Conservation (phyloP, 1,140 invertebrate genomes). For the Bombus huntii region DNA sequence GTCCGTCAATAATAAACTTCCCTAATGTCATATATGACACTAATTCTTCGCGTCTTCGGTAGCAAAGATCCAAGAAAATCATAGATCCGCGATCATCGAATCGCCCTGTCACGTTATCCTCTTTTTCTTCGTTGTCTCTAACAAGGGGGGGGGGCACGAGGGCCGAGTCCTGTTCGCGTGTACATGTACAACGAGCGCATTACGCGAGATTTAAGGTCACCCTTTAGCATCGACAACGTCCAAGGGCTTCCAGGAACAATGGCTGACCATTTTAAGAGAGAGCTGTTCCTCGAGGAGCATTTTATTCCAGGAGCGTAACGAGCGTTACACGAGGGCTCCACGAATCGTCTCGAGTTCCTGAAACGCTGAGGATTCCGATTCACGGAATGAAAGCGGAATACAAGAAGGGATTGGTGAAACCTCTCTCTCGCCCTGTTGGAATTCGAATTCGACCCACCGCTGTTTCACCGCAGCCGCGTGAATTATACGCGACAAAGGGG, state of each 20-base stretch:
- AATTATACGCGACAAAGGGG: slow-evolving; percentile 41
- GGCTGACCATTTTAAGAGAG: slow-evolving; percentile 57
- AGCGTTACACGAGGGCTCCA: slow-evolving; percentile 35
- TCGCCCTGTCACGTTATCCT: not conserved
- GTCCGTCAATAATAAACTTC: too few relatives aligned
- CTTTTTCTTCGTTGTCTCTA: slow-evolving; percentile 18
- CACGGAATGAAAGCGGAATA: slow-evolving; percentile 10
- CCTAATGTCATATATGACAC: slow-evolving; percentile 18
- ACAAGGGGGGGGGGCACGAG: slow-evolving; percentile 45
- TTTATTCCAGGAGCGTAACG: slow-evolving; percentile 65
- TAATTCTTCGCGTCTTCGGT: slow-evolving; percentile 41
- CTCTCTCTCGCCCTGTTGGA: slow-evolving; percentile 20
- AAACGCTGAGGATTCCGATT: slow-evolving; percentile 59
- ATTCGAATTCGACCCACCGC: slow-evolving; percentile 50
- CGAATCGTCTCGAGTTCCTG: slow-evolving; percentile 46
- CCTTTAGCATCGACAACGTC: slow-evolving; percentile 60
- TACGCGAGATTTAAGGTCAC: slow-evolving; percentile 70
- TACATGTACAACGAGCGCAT: slow-evolving; percentile 54
- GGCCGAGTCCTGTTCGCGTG: slow-evolving; percentile 33
- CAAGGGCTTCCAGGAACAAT: slow-evolving; percentile 58
- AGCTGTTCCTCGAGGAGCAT: slow-evolving; percentile 46
- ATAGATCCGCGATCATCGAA: slow-evolving; percentile 25
- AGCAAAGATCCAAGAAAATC: slow-evolving; percentile 15
- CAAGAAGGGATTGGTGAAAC: not conserved
- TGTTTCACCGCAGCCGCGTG: not conserved